These are phyloP conservation scores for Luperina nickerlii DNA, from an alignment of 2,888 invertebrate genomes.

Conservation along the genomic window DNA sequence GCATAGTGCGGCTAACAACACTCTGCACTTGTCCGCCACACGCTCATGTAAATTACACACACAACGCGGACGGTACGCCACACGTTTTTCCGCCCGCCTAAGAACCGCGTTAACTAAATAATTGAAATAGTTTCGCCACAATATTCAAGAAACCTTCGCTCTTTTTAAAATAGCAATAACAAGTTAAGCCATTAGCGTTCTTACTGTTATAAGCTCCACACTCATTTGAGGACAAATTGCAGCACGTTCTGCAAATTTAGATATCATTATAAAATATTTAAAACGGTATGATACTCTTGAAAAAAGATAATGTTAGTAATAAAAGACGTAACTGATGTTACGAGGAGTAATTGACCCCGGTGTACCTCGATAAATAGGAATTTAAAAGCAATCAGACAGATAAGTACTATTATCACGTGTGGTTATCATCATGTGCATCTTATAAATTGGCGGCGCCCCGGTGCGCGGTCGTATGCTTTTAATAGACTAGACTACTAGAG, in stretches of 20 bases:
- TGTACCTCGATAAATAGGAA: conserved; percentile 60
- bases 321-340: conserved; percentile 70
- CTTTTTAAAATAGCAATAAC: conserved; percentile 48
- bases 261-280: conserved; percentile 71
- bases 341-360: conserved; percentile 67
- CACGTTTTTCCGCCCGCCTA: conserved; percentile 72
- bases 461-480: not conserved
- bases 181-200: conserved; percentile 68
- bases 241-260: conserved; percentile 68
- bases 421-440: conserved; percentile 27
- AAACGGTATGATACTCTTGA: conserved; percentile 71
- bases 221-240: conserved; percentile 63
- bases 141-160: conserved; percentile 38
- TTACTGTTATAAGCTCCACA: conserved; percentile 65
- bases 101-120: conserved; percentile 38
- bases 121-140: conserved; percentile 56
- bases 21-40: conserved; percentile 75
- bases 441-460: conserved; percentile 44
- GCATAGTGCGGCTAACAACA: conserved; percentile 74
- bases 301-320: conserved; percentile 74
- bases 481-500: not conserved
- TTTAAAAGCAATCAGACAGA: conserved; percentile 60
- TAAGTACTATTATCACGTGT: conserved; percentile 44
- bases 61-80: conserved; percentile 57
- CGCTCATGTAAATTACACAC: conserved; percentile 73